Evolutionary conservation across 1,140 invertebrate genomes (phyloP).

Genomic region (Ridgeia piscesae): DNA sequence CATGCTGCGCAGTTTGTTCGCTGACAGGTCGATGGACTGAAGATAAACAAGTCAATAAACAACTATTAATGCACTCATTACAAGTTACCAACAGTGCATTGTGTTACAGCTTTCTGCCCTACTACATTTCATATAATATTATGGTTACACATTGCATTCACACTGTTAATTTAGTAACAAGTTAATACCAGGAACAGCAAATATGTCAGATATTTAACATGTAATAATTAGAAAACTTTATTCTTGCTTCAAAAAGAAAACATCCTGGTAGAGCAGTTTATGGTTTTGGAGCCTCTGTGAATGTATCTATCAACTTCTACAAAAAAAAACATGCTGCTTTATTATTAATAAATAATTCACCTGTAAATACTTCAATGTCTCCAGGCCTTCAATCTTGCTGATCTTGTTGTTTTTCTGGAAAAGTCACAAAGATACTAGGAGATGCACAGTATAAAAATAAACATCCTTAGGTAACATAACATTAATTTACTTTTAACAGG

Average conservation of each 20-base stretch:
- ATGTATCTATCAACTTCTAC: too few relatives aligned
- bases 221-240: too few relatives aligned
- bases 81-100: too few relatives aligned
- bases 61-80: slow-evolving; percentile 2
- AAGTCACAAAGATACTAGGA: slow-evolving; percentile 16
- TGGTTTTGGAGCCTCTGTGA: too few relatives aligned
- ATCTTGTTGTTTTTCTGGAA: slow-evolving; percentile 53
- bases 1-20: slow-evolving; percentile 52
- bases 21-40: slow-evolving; percentile 47
- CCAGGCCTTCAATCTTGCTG: slow-evolving; percentile 50
- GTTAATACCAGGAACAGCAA: too few relatives aligned
- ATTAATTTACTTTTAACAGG: not conserved
- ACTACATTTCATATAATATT: too few relatives aligned
- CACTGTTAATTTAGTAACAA: too few relatives aligned
- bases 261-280: too few relatives aligned
- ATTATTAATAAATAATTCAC: slow-evolving; percentile 31
- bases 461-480: not conserved
- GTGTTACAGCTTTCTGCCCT: not conserved
- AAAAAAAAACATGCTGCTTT: too few relatives aligned
- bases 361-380: slow-evolving; percentile 43
- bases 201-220: too few relatives aligned
- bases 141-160: too few relatives aligned
- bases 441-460: not conserved
- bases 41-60: slow-evolving; percentile 22
- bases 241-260: too few relatives aligned